Base-by-base conservation (phyloP, 2,113 vertebrate species). In the Vulpes ferrilata region DNA sequence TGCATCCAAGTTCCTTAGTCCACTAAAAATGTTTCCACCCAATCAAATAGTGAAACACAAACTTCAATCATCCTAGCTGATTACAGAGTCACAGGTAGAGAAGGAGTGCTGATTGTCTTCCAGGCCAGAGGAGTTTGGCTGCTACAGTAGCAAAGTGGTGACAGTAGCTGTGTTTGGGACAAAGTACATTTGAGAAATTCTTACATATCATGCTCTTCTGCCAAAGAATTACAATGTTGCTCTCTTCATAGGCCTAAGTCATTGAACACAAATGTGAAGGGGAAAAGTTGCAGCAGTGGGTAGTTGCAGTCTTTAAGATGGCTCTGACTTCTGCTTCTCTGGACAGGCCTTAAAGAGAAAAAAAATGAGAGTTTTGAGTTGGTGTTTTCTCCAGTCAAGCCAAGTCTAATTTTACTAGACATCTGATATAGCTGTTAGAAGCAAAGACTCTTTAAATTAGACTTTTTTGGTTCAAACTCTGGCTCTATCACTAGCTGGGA, bases 161-260 rank as follows among this genome's bases (percentile, higher is more conserved):
- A 20, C 23, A 78, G 32, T 15, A 92, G 53, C 51, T 96, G 16
- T 71, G 22, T 91, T 95, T 88, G 81, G 60, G 32, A 22, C 1
- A 96, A 95, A 95, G 57, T 74, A 88, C 30, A 91, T 87, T 92
- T 94, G 57, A 55, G 11, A 22, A 96, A 79, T 96, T 91, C 89
- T 97, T 89, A 92, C 48, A 94, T 10, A 90, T 89, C 38, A 59
- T 48, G 2, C 30, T 95, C 25, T 5, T 35, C 12, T 64, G 55
- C 73, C 85, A 96, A 5, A 92, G 4, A 88, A 97, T 86, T 97
- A 57, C 67, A 97, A 89, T 79, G 7, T 32, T 95, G 5, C 48
- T 92, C 15, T 84, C 48, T 92, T 95, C 60, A 92, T 27, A 90
- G 48, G 13, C 53, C 7, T 93, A 76, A 91, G 20, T 88, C 16